Percentiles rank a stretch among this genome's conserved stretches.
These are phyloP conservation scores for Poeciliopsis infans DNA, from an alignment of 2,797 vertebrate genomes.

Conservation along the genomic window DNA sequence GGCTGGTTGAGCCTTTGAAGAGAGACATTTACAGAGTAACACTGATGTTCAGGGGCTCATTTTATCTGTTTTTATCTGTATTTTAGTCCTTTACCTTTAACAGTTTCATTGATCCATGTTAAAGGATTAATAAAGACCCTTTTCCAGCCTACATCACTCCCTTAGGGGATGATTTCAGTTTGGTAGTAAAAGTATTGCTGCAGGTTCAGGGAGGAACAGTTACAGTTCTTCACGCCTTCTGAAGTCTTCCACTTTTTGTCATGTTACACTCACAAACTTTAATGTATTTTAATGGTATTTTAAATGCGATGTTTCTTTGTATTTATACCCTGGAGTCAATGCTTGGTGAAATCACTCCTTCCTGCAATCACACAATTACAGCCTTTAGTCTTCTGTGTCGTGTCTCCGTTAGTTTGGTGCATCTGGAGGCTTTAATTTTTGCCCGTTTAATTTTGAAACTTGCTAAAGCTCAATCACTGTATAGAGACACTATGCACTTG, in stretches of 20 bases:
- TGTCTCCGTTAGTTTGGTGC: not conserved
- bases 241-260: not conserved
- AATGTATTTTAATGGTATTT: not conserved
- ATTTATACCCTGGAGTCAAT: not conserved
- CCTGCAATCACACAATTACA: not conserved
- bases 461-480: not conserved
- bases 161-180: not conserved
- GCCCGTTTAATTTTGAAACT: not conserved
- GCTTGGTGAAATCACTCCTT: not conserved
- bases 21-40: constrained; percentile 33
- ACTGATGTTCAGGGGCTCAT: not conserved
- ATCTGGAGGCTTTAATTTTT: not conserved
- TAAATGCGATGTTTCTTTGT: not conserved
- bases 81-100: not conserved
- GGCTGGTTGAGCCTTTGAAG: constrained; percentile 6
- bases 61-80: not conserved
- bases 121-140: not conserved
- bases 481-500: not conserved
- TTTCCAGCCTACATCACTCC: not conserved
- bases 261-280: not conserved
- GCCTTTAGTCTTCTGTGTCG: not conserved
- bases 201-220: not conserved
- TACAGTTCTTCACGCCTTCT: not conserved
- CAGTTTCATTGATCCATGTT: not conserved
- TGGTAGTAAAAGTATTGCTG: not conserved